These are phyloP conservation scores for Hetaerina titia DNA, from an alignment of 2,888 invertebrate species.

Conservation along the genomic window DNA sequence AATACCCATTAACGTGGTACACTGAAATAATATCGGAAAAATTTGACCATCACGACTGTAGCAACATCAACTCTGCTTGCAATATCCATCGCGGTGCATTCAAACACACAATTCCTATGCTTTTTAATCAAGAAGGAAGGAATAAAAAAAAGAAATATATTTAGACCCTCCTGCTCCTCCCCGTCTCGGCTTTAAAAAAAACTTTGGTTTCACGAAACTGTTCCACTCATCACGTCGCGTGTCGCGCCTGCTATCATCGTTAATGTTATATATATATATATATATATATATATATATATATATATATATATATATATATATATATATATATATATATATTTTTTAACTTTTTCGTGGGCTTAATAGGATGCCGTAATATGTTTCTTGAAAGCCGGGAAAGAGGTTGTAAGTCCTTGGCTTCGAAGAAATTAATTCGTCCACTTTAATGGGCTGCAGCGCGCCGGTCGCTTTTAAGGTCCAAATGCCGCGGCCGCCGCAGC, in stretches of 20 bases:
- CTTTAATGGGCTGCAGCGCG: slow-evolving; percentile 1
- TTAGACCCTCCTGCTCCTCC: background rate
- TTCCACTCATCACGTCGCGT: slow-evolving; percentile 24
- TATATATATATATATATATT: too few relatives aligned
- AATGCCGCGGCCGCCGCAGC: background rate
- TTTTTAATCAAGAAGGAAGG: too few relatives aligned
- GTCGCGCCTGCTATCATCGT: background rate
- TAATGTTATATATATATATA: background rate
- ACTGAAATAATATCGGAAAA: too few relatives aligned
- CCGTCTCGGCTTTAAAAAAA: background rate
- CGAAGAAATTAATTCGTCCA: background rate
- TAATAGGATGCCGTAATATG: slow-evolving; percentile 20
- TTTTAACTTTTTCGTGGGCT: background rate
- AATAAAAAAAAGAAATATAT: background rate
- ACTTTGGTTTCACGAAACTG: background rate
- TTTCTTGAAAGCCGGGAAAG: slow-evolving; percentile 27
- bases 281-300: too few relatives aligned
- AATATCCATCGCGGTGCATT: too few relatives aligned
- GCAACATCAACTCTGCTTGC: too few relatives aligned
- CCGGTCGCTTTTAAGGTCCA: background rate
- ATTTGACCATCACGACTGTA: too few relatives aligned
- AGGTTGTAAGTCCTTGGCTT: slow-evolving; percentile 9
- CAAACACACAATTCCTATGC: too few relatives aligned
- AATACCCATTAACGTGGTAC: too few relatives aligned
- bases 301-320: too few relatives aligned